Evolutionary conservation across 1,140 invertebrate species (phyloP), one percentile per base, ranked within the genome.

Genomic region (Aporrectodea caliginosa): DNA sequence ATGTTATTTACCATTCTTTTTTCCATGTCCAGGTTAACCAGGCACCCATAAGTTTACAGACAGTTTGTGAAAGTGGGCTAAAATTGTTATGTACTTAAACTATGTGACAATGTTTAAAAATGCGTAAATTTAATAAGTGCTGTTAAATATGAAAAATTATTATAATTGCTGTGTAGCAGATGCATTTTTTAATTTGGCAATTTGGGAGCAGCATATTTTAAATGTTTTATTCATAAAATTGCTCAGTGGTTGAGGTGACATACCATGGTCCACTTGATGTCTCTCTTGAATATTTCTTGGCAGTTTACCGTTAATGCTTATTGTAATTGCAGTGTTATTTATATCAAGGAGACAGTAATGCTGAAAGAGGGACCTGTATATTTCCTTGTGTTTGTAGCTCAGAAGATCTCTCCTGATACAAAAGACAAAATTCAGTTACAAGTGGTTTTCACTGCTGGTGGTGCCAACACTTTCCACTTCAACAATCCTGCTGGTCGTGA

Each of bases 401-500:
- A 99, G 91, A 98, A 98, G 90, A 98, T 99, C 84, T 99, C 97
- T 73, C 96, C 98, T 0, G 97, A 96, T 85, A 95, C 95, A 14
- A 99, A 99, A 90, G 92, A 95, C 31, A 99, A 99, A 90, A 94
- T 99, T 77, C 98, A 99, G 88, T 90, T 99, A n/a, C 98, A 99
- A 91, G 92, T 99, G 16, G 95, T 98, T 43, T 89, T 99, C 81
- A 94, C 98, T 85, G 95, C 96, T 90, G 94, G 94, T 32, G 92
- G 93, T 70, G 95, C 95, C 29, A 96, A 95, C 0, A 99, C 97
- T 35, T 99, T 99, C 90, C 97, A 99, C 86, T 99, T 99, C 90
- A 93, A 94, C 69, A 97, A 98, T 89, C 92, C 93, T 43, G 92
- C 91, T 82, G 94, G 95, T 2, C 89, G 92, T 30, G 92, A 93